Base-by-base conservation (phyloP, 92 coral and sea anemone genomes). In the Scolanthus callimorphus region DNA sequence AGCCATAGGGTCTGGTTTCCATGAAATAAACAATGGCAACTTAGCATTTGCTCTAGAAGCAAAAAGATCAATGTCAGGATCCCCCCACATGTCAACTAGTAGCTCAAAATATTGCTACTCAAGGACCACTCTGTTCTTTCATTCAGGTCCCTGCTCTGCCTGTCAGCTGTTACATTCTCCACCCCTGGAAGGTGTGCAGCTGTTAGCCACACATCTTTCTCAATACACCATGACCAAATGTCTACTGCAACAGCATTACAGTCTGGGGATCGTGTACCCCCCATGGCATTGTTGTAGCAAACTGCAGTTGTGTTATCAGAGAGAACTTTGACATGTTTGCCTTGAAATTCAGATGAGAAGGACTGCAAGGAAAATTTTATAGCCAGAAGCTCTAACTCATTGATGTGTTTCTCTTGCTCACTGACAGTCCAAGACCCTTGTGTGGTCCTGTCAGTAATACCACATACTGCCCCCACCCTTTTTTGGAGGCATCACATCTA, bases 281-380 rank as follows among this genome's bases (percentile, higher is more conserved):
- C 77, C 44, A 46, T 77, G 63, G 65, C 34, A n/a, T n/a, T n/a
- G n/a, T n/a, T n/a, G 27, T 60, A 60, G 31, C 64, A 57, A 29
- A 77, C 83, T 17, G 64, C 83, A 39, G 77, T 68, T 57, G 83
- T 49, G 59, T 77, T 77, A 52, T 68, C 83, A 48, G 57, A 51
- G 8, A 77, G 37, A 11, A 68, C 51, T 58, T 51, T 67, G 3
- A 49, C 60, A 44, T 57, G 70, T 61, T 77, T 56, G 4, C 60
- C 67, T 25, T 56, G 39, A 9, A 67, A 11, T 17, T 67, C 53
- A 24, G 59, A 27, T 20, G 28, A 38, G 24, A 77, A 59, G 27
- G 39, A 70, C 57, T 58, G 56, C 51, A 76, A 27, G 22, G 76
- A 62, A 59, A 45, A 70, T 39, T 67, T 59, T 2, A 64, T 25